Base-by-base conservation (phyloP, 2,888 invertebrate species). In the Drosophila meridiana region DNA sequence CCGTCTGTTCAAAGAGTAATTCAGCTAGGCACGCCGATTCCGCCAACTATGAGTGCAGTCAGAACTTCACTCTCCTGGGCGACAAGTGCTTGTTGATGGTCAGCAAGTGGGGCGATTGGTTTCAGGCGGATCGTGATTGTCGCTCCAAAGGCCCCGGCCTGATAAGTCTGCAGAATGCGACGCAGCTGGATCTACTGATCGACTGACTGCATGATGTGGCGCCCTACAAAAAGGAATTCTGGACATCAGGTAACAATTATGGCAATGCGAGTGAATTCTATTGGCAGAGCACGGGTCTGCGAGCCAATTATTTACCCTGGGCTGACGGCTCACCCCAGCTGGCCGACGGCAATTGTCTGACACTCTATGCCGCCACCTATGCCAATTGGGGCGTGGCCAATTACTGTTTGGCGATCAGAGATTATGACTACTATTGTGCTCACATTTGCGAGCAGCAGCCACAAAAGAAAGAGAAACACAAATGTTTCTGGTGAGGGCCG, bases 71-170 rank as follows among this genome's bases (percentile, higher is more conserved):
- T 6, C 34, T 11, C 0, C 64, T 82, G 20, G 62, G 34, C 4
- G 82, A 70, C 13, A 86, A 83, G 61, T 83, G 83, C 8, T 55
- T 86, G 0, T 7, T 48, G 3, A 40, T 34, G 0, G 20, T 38
- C 7, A 9, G 0, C 7, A 28, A 0, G 0, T 73, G 68, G 70
- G 32, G 40, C 2, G 75, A 28, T 26, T 84, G 83, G 75, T 86
- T 32, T 11, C 69, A 83, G 13, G 79, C 80, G 2, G 83, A 83
- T 65, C 86, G 83, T 3, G 20, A 64, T 11, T 83, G 83, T 11
- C 82, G 71, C 0, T 30, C 70, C 0, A 20, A 67, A 26, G 72
- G 65, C 14, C 62, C 74, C 14, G 62, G 58, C 9, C 34, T 83
- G 1, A 32, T 86, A 6, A 86, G 83, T 45, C 20, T 86, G 5